Evolutionary conservation across 2,113 vertebrate species (phyloP).

Genomic region (Rhinoptilus africanus): DNA sequence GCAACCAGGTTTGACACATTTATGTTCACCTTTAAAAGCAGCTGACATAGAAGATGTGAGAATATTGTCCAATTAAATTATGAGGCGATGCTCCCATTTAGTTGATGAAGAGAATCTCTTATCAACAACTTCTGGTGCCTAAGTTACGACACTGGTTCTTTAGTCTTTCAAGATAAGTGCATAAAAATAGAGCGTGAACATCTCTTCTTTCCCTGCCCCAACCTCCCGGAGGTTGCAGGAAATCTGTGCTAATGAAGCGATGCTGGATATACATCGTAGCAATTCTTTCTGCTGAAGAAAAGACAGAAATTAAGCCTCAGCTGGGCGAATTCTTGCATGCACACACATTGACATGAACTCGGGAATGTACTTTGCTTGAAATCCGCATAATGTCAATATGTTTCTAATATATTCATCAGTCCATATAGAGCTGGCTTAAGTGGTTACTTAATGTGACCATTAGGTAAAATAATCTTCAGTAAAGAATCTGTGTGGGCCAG

Average conservation of each 20-base stretch:
- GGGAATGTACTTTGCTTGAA: neutral
- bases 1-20: neutral
- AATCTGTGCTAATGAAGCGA: neutral
- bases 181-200: neutral
- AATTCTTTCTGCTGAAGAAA: neutral
- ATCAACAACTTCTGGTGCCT: neutral
- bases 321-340: neutral
- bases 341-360: neutral
- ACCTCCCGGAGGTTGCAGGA: neutral
- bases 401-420: neutral
- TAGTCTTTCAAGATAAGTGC: neutral
- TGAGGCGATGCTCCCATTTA: neutral
- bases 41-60: neutral
- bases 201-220: neutral
- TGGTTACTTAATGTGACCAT: neutral
- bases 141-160: neutral
- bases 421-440: neutral
- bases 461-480: neutral
- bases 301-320: neutral
- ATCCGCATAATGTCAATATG: neutral
- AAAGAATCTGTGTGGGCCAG: neutral
- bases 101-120: neutral
- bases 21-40: rapidly evolving
- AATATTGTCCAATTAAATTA: neutral
- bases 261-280: neutral